Evolutionary conservation across 1,140 invertebrate species (phyloP), one percentile per base, ranked within the genome.

Genomic region (Zaprionus inermis): DNA sequence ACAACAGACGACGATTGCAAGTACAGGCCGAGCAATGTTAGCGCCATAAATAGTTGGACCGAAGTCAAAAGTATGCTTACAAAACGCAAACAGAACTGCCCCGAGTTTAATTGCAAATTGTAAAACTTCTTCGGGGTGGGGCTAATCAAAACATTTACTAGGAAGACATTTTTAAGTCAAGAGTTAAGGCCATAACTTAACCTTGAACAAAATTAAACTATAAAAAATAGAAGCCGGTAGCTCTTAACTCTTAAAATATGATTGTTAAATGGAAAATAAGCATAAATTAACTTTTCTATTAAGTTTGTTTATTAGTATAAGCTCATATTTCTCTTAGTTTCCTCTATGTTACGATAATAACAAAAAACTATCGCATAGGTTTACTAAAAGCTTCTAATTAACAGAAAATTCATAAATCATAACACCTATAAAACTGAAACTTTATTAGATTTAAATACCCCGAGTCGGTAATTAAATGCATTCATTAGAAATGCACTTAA

Each of bases 1-100:
- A 72, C 68, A 65, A 55, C 28, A 46, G 44, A 54, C 5, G 24
- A n/a, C 34, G 32, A 41, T 49, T 41, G 63, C 14, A 11, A 20
- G 70, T 71, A 57, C 60, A 52, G 51, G 41, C 14, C 20, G 10
- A 70, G 67, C 59, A 58, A 76, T 76, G 73, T 76, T 72, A 72
- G 73, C 68, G 73, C 73, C 73, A 76, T 76, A 76, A 76, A 76
- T 72, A 76, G 73, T 72, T 72, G 51, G 30, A 18, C 14, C 44
- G 28, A 38, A 56, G 41, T 56, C 46, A n/a, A 32, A 54, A 65
- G 36, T 65, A 22, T 65, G 63, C 63, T 6, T 67, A 59, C 34
- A 57, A 54, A 65, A 71, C 32, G 16, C 60, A 44, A 44, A 44
- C n/a, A 44, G 52, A 51, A 38, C 32, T 52, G 32, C 16, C 49